phyloP scores from a whole-genome alignment of 2,888 invertebrate species.

The Homarus gammarus region DNA sequence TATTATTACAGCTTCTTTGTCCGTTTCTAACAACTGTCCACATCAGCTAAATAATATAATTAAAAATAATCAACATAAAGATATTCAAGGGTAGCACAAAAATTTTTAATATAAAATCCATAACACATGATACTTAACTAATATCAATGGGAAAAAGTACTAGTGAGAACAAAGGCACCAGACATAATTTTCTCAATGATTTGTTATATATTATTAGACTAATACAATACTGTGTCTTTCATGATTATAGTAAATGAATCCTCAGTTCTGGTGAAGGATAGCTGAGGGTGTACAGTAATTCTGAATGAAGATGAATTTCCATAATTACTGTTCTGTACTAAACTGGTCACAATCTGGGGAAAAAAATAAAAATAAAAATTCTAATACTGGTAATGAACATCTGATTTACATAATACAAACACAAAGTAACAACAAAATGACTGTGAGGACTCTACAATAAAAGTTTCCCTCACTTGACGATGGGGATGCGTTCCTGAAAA shows the following conservation, averaged over 20 bases:
- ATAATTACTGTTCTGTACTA: slow-evolving; percentile 93
- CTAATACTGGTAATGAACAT: too few species aligned
- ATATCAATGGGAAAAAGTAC: slow-evolving; percentile 10
- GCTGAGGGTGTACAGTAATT: slow-evolving; percentile 90
- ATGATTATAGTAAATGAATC: too few species aligned
- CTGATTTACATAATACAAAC: too few species aligned
- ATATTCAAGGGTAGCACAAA: slow-evolving; percentile 13
- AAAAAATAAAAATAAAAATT: not conserved
- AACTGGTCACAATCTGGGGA: slow-evolving; percentile 88
- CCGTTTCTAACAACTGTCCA: slow-evolving; percentile 18
- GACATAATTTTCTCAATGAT: slow-evolving; percentile 10
- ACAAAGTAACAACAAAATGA: too few species aligned
- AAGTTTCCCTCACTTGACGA: too few species aligned
- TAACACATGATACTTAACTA: not conserved
- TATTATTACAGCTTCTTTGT: not conserved
- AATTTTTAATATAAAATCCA: not conserved
- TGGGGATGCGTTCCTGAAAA: too few species aligned
- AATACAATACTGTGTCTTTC: too few species aligned
- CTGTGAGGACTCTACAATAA: too few species aligned
- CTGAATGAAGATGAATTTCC: slow-evolving; percentile 92
- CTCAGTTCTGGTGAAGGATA: slow-evolving; percentile 79
- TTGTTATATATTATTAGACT: slow-evolving; percentile 43
- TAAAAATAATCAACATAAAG: slow-evolving; percentile 4
- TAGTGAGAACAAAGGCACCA: slow-evolving; percentile 8
- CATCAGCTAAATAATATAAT: too few species aligned